Evolutionary conservation across 37 sponge, comb jelly and placozoan genomes (phyloP), one percentile per base, ranked within the genome.

Genomic region (Geodia barretti): DNA sequence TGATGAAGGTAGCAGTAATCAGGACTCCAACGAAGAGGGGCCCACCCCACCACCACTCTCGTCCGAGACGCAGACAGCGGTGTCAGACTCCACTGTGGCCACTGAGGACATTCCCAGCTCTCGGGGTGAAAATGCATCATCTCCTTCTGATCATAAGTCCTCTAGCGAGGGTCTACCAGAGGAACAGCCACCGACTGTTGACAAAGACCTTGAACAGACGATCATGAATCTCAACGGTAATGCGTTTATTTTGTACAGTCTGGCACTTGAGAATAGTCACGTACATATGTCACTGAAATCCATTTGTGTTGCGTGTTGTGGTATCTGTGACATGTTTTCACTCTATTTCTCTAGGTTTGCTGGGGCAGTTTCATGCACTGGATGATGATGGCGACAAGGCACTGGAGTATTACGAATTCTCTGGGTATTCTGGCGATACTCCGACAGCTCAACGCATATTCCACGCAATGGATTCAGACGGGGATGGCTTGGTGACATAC

Each of bases 21-120:
- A 47, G 14, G 54, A 47, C 14, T 7, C 54, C 7, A 47, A 47
- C 14, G 54, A 47, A 14, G 54, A 47, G 54, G 54, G 54, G 54
- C 54, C 7, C 11, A 47, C n/a, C n/a, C n/a, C n/a, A n/a, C n/a
- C n/a, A 47, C 54, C 54, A 47, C n/a, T n/a, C n/a, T n/a, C n/a
- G n/a, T n/a, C n/a, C n/a, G n/a, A n/a, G n/a, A n/a, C n/a, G n/a
- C n/a, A n/a, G n/a, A n/a, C n/a, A n/a, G 14, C 54, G 14, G 14
- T 26, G 65, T 24, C 65, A 68, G 68, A 68, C 34, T 68, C 68
- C 30, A 68, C 68, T 29, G 68, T 21, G 31, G 68, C 68, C 31
- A 68, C 34, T 31, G 68, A 68, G 31, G 68, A 68, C 34, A 25
- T 29, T 30, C 68, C 68, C 5, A 5, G 2, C 31, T 28, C 30